Conservation (phyloP, 2,888 invertebrate genomes). For the Nomada lathburiana region DNA sequence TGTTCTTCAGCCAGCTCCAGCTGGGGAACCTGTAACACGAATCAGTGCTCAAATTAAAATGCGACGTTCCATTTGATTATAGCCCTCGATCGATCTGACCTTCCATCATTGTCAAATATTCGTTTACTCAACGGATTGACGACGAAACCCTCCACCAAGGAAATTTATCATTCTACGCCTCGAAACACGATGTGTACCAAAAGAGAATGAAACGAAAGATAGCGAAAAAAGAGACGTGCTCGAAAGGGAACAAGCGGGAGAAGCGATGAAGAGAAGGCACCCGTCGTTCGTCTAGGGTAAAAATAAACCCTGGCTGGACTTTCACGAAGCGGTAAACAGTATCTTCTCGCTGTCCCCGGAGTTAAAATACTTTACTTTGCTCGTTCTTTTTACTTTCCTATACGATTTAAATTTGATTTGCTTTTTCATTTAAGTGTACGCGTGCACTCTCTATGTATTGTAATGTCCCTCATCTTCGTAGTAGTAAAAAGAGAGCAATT, state of each 20-base stretch:
- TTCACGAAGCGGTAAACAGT: constrained; percentile 65
- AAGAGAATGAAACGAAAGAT: constrained; percentile 6
- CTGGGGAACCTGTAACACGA: constrained; percentile 40
- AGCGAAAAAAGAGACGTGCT: neutral
- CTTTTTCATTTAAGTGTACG: too few species aligned
- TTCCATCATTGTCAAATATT: constrained; percentile 10
- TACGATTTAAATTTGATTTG: neutral
- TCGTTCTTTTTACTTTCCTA: neutral
- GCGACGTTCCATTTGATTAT: neutral
- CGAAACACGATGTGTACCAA: constrained; percentile 10
- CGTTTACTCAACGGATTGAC: neutral
- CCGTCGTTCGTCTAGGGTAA: constrained; percentile 71
- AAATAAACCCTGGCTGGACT: constrained; percentile 76
- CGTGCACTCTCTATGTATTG: too few species aligned
- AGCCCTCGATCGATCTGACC: constrained; percentile 4
- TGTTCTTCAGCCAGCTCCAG: neutral
- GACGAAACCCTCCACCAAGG: neutral
- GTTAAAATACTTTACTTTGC: constrained; percentile 30
- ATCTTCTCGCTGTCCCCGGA: constrained; percentile 59
- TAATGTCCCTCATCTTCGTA: too few species aligned
- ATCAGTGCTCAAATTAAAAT: constrained; percentile 19
- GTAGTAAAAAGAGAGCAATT: too few species aligned
- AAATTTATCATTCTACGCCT: constrained; percentile 13
- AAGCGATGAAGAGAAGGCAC: constrained; percentile 24
- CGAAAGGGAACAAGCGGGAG: constrained; percentile 5